Conservation (phyloP, 2,113 vertebrate genomes). For the Holacanthus passer region DNA sequence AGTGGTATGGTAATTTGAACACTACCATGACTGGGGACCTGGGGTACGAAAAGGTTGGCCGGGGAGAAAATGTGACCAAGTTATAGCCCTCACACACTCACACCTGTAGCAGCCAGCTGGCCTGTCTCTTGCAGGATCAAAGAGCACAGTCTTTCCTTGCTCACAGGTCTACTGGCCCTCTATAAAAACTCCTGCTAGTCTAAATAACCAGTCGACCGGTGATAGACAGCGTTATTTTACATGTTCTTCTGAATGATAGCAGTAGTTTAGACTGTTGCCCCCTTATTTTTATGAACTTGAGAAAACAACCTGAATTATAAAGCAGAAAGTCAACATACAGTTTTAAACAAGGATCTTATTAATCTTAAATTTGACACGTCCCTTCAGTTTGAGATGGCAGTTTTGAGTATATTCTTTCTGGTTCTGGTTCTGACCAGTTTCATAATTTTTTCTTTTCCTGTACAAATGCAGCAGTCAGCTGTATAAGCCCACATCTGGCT, state of each 20-base stretch:
- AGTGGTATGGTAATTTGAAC: background rate
- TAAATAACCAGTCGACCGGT: background rate
- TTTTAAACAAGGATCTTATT: background rate
- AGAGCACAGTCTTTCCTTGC: background rate
- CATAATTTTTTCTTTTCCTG: background rate
- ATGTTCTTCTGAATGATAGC: background rate
- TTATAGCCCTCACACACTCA: background rate
- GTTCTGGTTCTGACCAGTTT: background rate
- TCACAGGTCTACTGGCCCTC: background rate
- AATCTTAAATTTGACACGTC: too few relatives aligned
- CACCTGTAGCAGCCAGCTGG: background rate
- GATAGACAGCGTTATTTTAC: background rate
- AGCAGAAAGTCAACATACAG: background rate
- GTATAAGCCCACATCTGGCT: conserved; percentile 35
- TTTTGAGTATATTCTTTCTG: background rate
- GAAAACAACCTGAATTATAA: background rate
- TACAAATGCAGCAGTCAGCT: conserved; percentile 8
- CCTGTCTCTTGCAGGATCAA: background rate
- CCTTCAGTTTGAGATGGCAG: background rate
- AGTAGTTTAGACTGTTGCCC: background rate
- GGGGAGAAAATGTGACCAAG: background rate
- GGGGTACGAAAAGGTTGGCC: background rate
- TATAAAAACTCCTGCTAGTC: background rate
- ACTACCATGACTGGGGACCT: too few relatives aligned
- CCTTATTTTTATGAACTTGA: background rate